phyloP scores from a whole-genome alignment of 2,888 invertebrate species.

The Aporophyla lueneburgensis region DNA sequence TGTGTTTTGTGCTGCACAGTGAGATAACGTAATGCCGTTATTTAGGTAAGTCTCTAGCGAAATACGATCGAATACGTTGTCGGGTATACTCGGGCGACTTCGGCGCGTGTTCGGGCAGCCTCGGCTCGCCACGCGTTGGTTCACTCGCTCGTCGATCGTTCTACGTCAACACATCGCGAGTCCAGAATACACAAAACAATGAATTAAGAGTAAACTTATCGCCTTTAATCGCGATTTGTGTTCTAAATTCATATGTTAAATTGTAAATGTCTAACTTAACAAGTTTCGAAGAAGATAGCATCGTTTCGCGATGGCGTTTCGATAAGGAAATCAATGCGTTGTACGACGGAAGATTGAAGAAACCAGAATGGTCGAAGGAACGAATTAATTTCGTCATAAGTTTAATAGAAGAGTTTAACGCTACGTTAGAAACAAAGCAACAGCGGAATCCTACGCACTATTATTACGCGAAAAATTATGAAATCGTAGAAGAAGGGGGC shows the following conservation, averaged over 20 bases:
- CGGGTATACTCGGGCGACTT: conserved; percentile 20
- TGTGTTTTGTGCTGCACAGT: conserved; percentile 12
- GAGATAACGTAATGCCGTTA: conserved; percentile 28
- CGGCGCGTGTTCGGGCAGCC: conserved; percentile 22
- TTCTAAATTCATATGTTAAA: conserved; percentile 15
- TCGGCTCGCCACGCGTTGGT: conserved; percentile 11
- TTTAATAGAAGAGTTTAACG: conserved; percentile 33
- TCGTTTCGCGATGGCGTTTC: conserved; percentile 9
- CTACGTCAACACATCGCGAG: conserved; percentile 7
- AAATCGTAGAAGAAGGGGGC: conserved; percentile 23
- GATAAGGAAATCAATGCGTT: background rate
- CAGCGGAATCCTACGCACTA: conserved; percentile 29
- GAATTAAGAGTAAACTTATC: background rate
- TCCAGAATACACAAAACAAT: background rate
- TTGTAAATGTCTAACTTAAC: conserved; percentile 13
- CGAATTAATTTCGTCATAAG: conserved; percentile 36
- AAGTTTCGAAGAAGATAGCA: conserved; percentile 16
- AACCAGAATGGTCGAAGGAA: conserved; percentile 43
- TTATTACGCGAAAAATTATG: conserved; percentile 50
- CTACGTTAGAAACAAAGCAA: background rate
- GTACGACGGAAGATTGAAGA: conserved; percentile 17
- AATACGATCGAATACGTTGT: conserved; percentile 16
- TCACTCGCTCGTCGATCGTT: conserved; percentile 19
- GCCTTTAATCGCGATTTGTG: conserved; percentile 4
- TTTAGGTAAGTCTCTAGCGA: conserved; percentile 49